A percentile compares a stretch with the other conserved stretches of the same genome.
Conservation (phyloP, 2,888 invertebrate genomes). For the Brachyptera putata region DNA sequence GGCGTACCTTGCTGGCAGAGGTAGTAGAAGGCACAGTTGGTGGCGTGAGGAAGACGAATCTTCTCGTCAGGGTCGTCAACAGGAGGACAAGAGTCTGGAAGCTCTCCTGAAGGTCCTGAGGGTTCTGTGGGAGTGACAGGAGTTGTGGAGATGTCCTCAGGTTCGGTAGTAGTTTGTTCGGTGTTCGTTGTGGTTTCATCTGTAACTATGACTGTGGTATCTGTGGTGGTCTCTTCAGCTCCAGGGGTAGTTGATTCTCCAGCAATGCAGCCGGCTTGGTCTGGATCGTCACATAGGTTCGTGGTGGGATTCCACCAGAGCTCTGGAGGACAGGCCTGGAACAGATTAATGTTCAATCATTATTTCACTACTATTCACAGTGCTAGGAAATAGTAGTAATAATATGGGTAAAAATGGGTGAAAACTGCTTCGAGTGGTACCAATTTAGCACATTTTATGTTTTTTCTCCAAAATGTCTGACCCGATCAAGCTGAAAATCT, state of each 20-base stretch:
- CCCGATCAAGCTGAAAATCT: too few relatives aligned
- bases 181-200: not conserved
- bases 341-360: too few relatives aligned
- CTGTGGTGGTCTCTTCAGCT: not conserved
- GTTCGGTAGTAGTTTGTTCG: not conserved
- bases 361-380: too few relatives aligned
- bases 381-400: too few relatives aligned
- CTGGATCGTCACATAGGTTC: not conserved
- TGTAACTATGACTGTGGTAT: not conserved
- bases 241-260: not conserved
- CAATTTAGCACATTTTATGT: too few relatives aligned
- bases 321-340: not conserved
- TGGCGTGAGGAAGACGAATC: slow-evolving; percentile 5
- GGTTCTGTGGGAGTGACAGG: not conserved
- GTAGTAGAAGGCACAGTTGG: slow-evolving; percentile 4
- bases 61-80: not conserved
- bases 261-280: not conserved
- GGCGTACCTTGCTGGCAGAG: not conserved
- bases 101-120: not conserved
- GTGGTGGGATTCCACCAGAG: not conserved
- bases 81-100: not conserved
- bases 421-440: too few relatives aligned
- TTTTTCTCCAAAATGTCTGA: too few relatives aligned
- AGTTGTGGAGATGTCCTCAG: not conserved
- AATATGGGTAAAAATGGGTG: too few relatives aligned